phyloP scores from a whole-genome alignment of 2,113 vertebrate genomes.

The Erythrolamprus reginae region DNA sequence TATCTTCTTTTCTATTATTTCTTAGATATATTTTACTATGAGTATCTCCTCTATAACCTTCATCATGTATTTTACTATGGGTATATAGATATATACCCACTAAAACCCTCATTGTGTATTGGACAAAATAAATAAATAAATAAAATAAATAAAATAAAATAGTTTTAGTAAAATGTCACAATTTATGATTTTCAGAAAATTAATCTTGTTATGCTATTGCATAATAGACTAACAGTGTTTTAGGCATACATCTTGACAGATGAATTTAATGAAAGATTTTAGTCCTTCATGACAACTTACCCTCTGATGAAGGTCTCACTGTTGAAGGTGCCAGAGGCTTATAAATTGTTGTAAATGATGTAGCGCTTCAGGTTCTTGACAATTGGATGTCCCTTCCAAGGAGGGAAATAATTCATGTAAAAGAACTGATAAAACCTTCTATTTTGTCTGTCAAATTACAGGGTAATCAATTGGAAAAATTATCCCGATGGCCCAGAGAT shows the following conservation, averaged over 20 bases:
- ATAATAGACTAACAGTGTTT: not conserved
- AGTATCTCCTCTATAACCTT: no score
- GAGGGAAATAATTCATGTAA: not conserved
- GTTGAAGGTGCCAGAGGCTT: not conserved
- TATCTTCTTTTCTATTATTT: no score
- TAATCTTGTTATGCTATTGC: not conserved
- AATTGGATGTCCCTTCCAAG: not conserved
- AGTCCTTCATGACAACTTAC: not conserved
- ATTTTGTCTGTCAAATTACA: not conserved
- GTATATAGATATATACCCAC: no score
- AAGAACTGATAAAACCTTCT: not conserved
- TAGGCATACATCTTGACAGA: not conserved
- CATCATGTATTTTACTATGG: no score
- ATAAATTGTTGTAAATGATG: not conserved
- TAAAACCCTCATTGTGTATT: no score
- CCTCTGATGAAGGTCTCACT: not conserved
- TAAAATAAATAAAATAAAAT: no score
- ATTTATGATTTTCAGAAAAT: not conserved
- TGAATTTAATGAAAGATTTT: not conserved
- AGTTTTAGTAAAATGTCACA: no score
- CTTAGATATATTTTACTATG: no score
- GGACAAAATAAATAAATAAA: no score
- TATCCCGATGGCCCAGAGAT: not conserved
- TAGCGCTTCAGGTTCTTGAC: not conserved
- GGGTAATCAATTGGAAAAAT: not conserved